phyloP scores from a whole-genome alignment of 2,113 vertebrate genomes.

The Chionodraco myersi region DNA sequence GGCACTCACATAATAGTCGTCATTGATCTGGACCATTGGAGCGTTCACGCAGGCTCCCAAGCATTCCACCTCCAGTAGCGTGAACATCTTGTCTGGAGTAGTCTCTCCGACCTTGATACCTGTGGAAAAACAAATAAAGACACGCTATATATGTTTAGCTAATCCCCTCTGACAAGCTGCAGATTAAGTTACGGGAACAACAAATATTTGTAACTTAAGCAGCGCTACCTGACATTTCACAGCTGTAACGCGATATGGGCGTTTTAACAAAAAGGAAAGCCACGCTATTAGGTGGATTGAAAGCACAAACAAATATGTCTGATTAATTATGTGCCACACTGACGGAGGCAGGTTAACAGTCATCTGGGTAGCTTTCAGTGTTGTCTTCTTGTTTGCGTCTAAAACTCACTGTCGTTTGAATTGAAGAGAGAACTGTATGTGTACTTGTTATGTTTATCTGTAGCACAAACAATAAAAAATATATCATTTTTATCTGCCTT shows the following conservation, averaged over 20 bases:
- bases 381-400: slow-evolving; percentile 25
- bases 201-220: slow-evolving; percentile 1
- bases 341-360: slow-evolving; percentile 2
- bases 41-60: slow-evolving; percentile 98
- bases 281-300: not conserved
- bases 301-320: slow-evolving; percentile 10
- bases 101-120: slow-evolving; percentile 97
- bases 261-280: not conserved
- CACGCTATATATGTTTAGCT: not conserved
- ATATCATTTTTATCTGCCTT: slow-evolving; percentile 20
- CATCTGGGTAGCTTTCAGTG: slow-evolving; percentile 4
- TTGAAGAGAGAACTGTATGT: slow-evolving; percentile 42
- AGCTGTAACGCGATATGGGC: slow-evolving; percentile 14
- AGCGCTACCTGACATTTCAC: not conserved
- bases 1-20: slow-evolving; percentile 97
- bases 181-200: slow-evolving; percentile 33
- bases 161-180: slow-evolving; percentile 7
- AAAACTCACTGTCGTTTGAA: slow-evolving; percentile 39
- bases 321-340: slow-evolving; percentile 33
- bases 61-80: slow-evolving; percentile 95
- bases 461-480: slow-evolving; percentile 50
- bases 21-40: slow-evolving; percentile 99
- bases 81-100: slow-evolving; percentile 96
- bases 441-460: slow-evolving; percentile 39
- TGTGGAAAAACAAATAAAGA: slow-evolving; percentile 75